Evolutionary conservation across 2,888 invertebrate genomes (phyloP).

Genomic region (Drosophila lacicola): DNA sequence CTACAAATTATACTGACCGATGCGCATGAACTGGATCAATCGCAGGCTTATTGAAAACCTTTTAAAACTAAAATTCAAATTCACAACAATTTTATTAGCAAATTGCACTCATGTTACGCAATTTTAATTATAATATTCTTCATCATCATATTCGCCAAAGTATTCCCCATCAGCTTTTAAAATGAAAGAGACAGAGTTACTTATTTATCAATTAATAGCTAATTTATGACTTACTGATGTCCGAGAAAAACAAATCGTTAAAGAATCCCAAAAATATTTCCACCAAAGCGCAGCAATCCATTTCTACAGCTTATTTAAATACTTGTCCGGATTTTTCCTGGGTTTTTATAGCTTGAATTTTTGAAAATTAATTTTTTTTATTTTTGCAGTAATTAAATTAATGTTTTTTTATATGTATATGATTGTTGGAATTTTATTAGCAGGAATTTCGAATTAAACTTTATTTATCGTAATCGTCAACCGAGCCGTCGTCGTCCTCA

Average conservation of each 20-base stretch:
- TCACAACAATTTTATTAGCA: slow-evolving; percentile 42
- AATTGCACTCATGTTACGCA: slow-evolving; percentile 19
- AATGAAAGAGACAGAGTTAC: neutral
- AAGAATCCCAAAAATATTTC: slow-evolving; percentile 50
- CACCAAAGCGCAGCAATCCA: slow-evolving; percentile 56
- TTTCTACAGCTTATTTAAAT: slow-evolving; percentile 13
- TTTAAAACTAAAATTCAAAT: slow-evolving; percentile 23
- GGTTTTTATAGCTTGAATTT: slow-evolving; percentile 9
- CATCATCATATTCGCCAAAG: slow-evolving; percentile 45
- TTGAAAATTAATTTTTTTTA: neutral
- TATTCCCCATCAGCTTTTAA: slow-evolving; percentile 57
- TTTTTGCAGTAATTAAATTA: slow-evolving; percentile 15
- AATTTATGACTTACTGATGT: slow-evolving; percentile 44
- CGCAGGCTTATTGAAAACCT: slow-evolving; percentile 38
- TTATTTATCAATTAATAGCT: neutral
- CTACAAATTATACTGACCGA: slow-evolving; percentile 15
- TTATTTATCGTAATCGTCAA: slow-evolving; percentile 9
- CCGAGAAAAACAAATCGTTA: slow-evolving; percentile 62
- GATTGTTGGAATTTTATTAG: neutral
- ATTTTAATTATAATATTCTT: slow-evolving; percentile 33
- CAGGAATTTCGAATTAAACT: neutral
- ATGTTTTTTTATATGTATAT: slow-evolving; percentile 1
- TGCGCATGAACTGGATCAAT: slow-evolving; percentile 44
- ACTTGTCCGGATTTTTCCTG: neutral
- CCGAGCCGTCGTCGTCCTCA: slow-evolving; percentile 16